phyloP scores from a whole-genome alignment of 2,113 vertebrate genomes.

The Australoheros scitulus region DNA sequence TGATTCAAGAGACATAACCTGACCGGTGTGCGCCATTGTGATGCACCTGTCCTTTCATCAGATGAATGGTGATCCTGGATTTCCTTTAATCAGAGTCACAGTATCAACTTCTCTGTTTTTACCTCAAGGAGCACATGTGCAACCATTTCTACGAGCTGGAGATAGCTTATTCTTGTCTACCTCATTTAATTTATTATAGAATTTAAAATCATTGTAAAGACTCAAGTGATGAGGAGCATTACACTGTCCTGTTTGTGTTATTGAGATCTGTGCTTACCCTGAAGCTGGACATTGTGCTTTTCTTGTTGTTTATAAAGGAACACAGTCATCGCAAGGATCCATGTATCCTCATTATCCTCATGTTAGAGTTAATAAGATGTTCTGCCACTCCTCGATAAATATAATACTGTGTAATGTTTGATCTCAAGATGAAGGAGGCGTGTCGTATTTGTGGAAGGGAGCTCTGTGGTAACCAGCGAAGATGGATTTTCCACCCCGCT shows the following conservation, averaged over 20 bases:
- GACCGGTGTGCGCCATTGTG: slow-evolving; percentile 49
- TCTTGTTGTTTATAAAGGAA: not conserved
- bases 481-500: slow-evolving; percentile 96
- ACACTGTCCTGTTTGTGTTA: not conserved
- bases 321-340: not conserved
- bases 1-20: slow-evolving; percentile 14
- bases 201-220: slow-evolving; percentile 6
- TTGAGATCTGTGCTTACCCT: not conserved
- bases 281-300: not conserved
- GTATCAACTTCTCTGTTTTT: not conserved
- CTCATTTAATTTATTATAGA: slow-evolving; percentile 15
- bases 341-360: not conserved
- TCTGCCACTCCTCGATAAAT: not conserved
- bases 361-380: not conserved
- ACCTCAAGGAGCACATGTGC: slow-evolving; percentile 5
- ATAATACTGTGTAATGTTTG: slow-evolving; percentile 65
- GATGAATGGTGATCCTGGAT: slow-evolving; percentile 19
- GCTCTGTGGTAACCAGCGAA: slow-evolving; percentile 94
- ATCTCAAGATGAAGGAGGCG: slow-evolving; percentile 87
- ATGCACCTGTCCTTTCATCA: slow-evolving; percentile 55
- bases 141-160: slow-evolving; percentile 2
- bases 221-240: not conserved
- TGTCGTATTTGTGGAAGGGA: slow-evolving; percentile 95
- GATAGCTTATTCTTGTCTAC: slow-evolving; percentile 18
- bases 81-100: not conserved